These are phyloP conservation scores for Pedetes capensis DNA, from an alignment of 2,113 vertebrate species.

Conservation along the genomic window DNA sequence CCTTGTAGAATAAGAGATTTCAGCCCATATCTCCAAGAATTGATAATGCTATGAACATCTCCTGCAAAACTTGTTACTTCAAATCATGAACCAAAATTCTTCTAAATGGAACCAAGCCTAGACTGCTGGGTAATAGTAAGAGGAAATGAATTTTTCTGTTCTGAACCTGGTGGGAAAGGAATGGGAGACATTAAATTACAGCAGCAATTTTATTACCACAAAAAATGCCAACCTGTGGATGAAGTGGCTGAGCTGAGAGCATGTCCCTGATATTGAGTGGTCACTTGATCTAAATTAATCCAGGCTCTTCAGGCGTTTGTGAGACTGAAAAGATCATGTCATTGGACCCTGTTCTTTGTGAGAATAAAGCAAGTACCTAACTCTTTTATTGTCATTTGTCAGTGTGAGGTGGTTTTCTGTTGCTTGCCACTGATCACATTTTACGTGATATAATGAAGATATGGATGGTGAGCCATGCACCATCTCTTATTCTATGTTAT, in stretches of 20 bases:
- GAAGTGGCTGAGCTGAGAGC: neutral
- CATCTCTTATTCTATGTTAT: neutral
- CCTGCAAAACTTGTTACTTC: neutral
- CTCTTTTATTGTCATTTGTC: neutral
- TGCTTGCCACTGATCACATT: neutral
- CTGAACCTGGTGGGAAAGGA: neutral
- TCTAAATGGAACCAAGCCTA: neutral
- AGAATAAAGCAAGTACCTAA: neutral
- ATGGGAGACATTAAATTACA: neutral
- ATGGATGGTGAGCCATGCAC: neutral
- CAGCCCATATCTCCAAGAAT: neutral
- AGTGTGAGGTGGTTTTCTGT: neutral
- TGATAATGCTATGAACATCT: neutral
- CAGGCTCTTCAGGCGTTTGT: neutral
- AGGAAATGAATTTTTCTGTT: neutral
- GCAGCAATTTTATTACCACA: neutral
- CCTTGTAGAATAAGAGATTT: neutral
- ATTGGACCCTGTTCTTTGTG: neutral
- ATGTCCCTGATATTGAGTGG: neutral
- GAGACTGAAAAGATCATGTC: neutral
- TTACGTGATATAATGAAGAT: neutral
- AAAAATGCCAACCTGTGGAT: neutral
- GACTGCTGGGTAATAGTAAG: accelerated
- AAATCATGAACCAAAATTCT: neutral
- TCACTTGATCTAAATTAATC: neutral